Evolutionary conservation across 2,888 invertebrate genomes (phyloP), one percentile per base, ranked within the genome.

Genomic region (Chalcosyrphus nemorum): DNA sequence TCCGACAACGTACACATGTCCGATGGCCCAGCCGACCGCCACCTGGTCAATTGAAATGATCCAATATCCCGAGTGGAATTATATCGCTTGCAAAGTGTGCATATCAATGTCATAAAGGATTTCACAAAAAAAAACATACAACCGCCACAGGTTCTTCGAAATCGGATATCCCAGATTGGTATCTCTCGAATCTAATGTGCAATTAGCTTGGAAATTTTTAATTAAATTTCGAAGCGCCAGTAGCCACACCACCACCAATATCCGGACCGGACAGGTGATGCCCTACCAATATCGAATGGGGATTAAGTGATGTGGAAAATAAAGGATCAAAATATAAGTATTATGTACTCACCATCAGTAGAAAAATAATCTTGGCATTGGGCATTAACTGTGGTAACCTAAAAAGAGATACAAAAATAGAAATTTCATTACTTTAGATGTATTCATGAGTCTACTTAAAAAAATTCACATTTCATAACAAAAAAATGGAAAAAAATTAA

Each of bases 311-410:
- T 41, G 38, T 47, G 45, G 32, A 74, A 57, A 41, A 47, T 21
- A n/a, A n/a, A n/a, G 17, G 56, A 68, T 15, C 38, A 21, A 32
- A 35, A 68, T 13, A 41, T 27, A 57, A n/a, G n/a, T 57, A 24
- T 13, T n/a, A 27, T 29, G 27, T 27, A 93, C 95, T 94, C 91
- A 95, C 95, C 95, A 95, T 95, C 94, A 95, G 95, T 95, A 95
- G 95, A 95, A 95, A 95, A 95, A 95, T 94, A 94, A 95, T 95
- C 95, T 95, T 95, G 93, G 95, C 95, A 95, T 95, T 95, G 95
- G 95, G 95, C 95, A 95, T 95, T 94, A 95, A 95, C 95, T 95
- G 95, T 95, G 95, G 95, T 95, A 95, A 95, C 95, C 95, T 95
- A 94, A 56, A 90, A 89, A 52, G 57, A 86, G 54, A 74, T 24